A percentile compares a stretch with the other conserved stretches of the same genome.
Evolutionary conservation across 2,797 vertebrate genomes (phyloP).

Genomic region (Brachyalestes nurse): DNA sequence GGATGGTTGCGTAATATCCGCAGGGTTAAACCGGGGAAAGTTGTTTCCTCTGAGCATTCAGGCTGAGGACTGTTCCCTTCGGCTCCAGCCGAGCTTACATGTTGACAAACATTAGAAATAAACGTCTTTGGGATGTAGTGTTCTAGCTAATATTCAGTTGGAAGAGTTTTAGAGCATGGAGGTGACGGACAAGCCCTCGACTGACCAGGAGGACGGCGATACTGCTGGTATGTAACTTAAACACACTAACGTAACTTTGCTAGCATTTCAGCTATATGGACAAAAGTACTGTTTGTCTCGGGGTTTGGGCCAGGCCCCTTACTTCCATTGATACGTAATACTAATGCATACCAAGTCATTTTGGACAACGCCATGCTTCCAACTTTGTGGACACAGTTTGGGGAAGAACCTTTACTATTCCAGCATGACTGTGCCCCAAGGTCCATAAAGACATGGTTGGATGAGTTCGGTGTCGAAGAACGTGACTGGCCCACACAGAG

Average conservation of each 20-base stretch:
- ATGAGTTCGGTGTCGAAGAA: no score
- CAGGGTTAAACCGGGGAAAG: constrained; percentile 80
- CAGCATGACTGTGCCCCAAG: no score
- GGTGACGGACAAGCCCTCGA: constrained; percentile 57
- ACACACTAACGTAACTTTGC: not conserved
- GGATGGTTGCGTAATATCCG: constrained; percentile 78
- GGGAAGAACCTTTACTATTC: no score
- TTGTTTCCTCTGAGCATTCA: constrained; percentile 77
- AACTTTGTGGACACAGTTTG: no score
- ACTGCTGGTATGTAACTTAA: constrained; percentile 28
- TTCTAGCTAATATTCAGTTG: no score
- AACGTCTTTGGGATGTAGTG: not conserved
- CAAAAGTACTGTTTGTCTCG: no score
- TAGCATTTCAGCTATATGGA: not conserved
- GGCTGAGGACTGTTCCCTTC: not conserved
- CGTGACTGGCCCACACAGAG: no score
- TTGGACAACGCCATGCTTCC: no score
- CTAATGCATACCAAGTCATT: no score
- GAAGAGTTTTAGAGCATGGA: constrained; percentile 58
- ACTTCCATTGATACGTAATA: no score
- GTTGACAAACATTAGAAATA: not conserved
- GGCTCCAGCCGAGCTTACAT: not conserved
- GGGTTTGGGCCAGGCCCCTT: no score
- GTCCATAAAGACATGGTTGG: no score
- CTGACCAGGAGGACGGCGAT: constrained; percentile 45